Conservation (phyloP, 2,888 invertebrate species). For the Agrochola macilenta region DNA sequence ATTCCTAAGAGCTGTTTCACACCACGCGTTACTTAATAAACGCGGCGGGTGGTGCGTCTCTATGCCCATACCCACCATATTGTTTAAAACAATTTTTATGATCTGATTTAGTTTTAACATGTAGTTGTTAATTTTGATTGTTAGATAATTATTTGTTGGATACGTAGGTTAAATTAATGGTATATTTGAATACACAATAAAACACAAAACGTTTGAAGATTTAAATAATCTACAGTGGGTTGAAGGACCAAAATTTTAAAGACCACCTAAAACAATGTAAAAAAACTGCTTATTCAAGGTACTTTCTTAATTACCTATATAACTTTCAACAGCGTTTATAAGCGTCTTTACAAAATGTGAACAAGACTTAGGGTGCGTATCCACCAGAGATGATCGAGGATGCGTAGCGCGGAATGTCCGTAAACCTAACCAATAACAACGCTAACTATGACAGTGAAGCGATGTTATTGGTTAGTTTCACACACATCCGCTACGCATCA, state of each 20-base stretch:
- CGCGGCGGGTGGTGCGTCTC: constrained; percentile 44
- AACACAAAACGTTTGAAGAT: not conserved
- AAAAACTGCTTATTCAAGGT: not conserved
- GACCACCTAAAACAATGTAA: not conserved
- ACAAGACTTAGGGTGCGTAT: too few relatives aligned
- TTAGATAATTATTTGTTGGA: not conserved
- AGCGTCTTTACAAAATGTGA: constrained; percentile 4
- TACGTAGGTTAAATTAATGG: not conserved
- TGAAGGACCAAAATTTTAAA: not conserved
- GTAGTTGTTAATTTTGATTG: constrained; percentile 29
- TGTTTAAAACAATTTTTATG: constrained; percentile 35
- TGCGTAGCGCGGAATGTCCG: too few relatives aligned
- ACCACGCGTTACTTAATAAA: constrained; percentile 38
- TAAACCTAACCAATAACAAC: too few relatives aligned
- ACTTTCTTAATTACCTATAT: not conserved
- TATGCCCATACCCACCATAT: constrained; percentile 14
- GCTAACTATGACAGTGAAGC: too few relatives aligned
- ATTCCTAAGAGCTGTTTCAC: constrained; percentile 55
- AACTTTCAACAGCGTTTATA: not conserved
- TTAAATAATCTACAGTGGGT: not conserved
- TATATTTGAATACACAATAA: not conserved
- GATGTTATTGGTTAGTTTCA: too few relatives aligned
- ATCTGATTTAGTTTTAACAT: constrained; percentile 47
- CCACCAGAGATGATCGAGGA: too few relatives aligned
- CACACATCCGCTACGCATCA: too few relatives aligned